Evolutionary conservation across 2,888 invertebrate species (phyloP).

Genomic region (Lasioglossum marginatum): DNA sequence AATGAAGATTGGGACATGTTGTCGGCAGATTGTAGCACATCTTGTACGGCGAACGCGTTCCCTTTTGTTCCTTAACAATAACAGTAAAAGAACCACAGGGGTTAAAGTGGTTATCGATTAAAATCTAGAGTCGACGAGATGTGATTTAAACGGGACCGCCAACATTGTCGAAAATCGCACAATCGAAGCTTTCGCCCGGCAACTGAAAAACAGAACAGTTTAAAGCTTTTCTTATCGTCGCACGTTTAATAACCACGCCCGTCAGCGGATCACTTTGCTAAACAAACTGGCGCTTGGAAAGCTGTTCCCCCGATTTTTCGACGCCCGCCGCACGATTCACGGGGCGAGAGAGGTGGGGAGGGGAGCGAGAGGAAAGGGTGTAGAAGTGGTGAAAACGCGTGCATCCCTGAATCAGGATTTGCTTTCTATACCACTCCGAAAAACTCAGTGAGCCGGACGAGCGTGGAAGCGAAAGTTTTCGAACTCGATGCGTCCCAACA

Average conservation of each 20-base stretch:
- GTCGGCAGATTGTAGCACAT: no score
- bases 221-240: background rate
- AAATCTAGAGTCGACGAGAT: background rate
- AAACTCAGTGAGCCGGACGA: conserved; percentile 68
- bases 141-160: background rate
- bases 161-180: background rate
- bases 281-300: background rate
- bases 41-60: no score
- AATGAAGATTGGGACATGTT: no score
- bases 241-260: background rate
- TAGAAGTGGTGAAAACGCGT: conserved; percentile 36
- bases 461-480: conserved; percentile 67
- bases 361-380: background rate
- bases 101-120: background rate
- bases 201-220: background rate
- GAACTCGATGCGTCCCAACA: conserved; percentile 53
- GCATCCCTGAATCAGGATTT: conserved; percentile 51
- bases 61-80: no score
- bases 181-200: background rate
- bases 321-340: background rate
- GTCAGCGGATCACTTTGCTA: background rate
- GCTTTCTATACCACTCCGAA: conserved; percentile 62
- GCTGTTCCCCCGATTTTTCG: conserved; percentile 30
- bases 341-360: rapidly evolving
- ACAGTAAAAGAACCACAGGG: no score